Evolutionary conservation across 2,113 vertebrate species (phyloP), one percentile per base, ranked within the genome.

Genomic region (Sapajus apella): DNA sequence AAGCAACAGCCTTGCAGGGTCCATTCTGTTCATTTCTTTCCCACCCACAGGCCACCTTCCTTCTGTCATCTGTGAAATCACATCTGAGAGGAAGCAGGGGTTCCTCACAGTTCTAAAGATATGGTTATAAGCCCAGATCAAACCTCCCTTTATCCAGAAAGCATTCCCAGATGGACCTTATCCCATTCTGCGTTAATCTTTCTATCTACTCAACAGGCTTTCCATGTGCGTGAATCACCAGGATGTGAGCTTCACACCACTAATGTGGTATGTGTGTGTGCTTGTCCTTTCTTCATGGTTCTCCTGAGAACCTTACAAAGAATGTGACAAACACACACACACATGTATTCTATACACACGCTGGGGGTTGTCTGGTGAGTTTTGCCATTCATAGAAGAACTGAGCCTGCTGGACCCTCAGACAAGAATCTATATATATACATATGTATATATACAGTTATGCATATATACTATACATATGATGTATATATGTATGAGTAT

Each of bases 351-450:
- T 30, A 32, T 14, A 32, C 61, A 30, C 27, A 64, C 96, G 94
- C 64, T 92, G 89, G 0, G 95, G 93, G n/a, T 14, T 90, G 55
- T 95, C 87, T 0, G 96, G 98, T 0, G 97, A 98, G 86, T 72
- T 98, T 88, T 98, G 97, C 97, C 97, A 98, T 58, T 98, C 97
- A 87, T 96, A 97, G 93, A 93, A 98, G 87, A 98, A 98, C 30
- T 17, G 91, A 77, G 92, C 98, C 27, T 61, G 64, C 52, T 23
- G 95, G 50, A 66, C 98, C 96, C 45, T 98, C 97, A 0, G 97
- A 97, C 45, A 98, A 23, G n/a, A 98, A 52, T 52, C 17, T 17
- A 6, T 17, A 52, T 43, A 43, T 6, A 43, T 1, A 52, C 27
- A 64, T 13, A 64, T 3, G 5, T 27, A 52, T 13, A 84, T 35